Percentiles rank a stretch among this genome's conserved stretches.
phyloP scores from a whole-genome alignment of 2,888 invertebrate genomes.

The Mesorhabditis spiculigera region DNA sequence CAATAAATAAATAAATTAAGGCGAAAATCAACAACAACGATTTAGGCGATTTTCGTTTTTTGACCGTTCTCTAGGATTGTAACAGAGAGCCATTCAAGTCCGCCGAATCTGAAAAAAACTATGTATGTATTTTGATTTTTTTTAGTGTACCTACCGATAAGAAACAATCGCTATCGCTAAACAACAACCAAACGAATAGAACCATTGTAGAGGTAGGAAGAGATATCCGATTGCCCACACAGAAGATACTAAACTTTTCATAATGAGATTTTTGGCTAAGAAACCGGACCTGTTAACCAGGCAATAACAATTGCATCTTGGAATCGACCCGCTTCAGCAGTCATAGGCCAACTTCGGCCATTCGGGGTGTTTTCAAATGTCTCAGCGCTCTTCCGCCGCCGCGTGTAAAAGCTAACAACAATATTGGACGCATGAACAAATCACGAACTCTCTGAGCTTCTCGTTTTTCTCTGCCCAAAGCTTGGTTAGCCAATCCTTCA shows the following conservation, averaged over 20 bases:
- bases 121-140: neutral
- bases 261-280: neutral
- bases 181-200: neutral
- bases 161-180: neutral
- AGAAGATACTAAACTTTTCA: neutral
- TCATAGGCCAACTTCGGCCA: neutral
- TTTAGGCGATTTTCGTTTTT: neutral
- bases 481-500: conserved; percentile 58
- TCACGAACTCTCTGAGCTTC: conserved; percentile 40
- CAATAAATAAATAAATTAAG: neutral
- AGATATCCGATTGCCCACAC: neutral
- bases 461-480: conserved; percentile 61
- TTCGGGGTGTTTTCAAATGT: neutral
- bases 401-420: neutral
- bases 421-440: neutral
- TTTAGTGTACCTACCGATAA: neutral
- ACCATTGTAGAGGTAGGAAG: neutral
- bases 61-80: neutral
- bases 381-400: neutral
- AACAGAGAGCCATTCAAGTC: neutral
- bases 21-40: neutral
- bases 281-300: neutral
- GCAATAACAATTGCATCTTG: neutral
- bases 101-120: neutral
- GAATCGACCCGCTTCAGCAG: neutral